phyloP scores from a whole-genome alignment of 2,888 invertebrate genomes.

The Acrocyrtus sp. region DNA sequence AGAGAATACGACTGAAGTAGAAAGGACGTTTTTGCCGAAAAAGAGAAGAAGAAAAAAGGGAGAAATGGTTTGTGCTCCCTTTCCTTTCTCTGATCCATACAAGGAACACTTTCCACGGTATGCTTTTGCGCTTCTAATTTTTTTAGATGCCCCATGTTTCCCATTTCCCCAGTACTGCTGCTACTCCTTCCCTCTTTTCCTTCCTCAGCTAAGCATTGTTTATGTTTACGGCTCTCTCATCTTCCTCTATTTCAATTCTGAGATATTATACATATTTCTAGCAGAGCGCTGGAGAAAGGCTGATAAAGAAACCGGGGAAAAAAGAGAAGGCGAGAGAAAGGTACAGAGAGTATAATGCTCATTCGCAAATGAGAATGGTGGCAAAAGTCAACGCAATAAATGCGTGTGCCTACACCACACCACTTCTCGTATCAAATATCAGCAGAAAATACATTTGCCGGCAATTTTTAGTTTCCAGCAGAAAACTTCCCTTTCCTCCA shows the following conservation, averaged over 20 bases:
- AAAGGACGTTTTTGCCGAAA: constrained; percentile 25
- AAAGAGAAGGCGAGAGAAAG: no score
- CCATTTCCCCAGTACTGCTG: constrained; percentile 43
- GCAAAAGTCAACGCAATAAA: not conserved
- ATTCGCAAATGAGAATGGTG: not conserved
- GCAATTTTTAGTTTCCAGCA: not conserved
- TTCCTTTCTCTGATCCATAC: not conserved
- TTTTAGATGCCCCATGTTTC: constrained; percentile 59
- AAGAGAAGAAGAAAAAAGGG: constrained; percentile 44
- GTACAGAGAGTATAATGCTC: not conserved
- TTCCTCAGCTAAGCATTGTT: constrained; percentile 7
- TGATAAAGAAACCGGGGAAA: not conserved
- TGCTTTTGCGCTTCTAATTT: constrained; percentile 5
- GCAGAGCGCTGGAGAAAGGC: not conserved
- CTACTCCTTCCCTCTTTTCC: constrained; percentile 6
- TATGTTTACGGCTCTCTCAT: constrained; percentile 3
- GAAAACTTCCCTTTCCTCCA: not conserved
- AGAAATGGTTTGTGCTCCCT: not conserved
- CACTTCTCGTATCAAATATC: not conserved
- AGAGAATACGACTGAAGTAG: constrained; percentile 4
- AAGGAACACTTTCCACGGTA: not conserved
- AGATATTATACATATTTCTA: not conserved
- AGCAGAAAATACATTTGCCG: not conserved
- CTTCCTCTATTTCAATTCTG: constrained; percentile 9
- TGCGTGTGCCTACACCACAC: no score